A percentile compares a stretch with the other conserved stretches of the same genome.
Conservation (phyloP, 2,888 invertebrate genomes). For the Ctena decussata region DNA sequence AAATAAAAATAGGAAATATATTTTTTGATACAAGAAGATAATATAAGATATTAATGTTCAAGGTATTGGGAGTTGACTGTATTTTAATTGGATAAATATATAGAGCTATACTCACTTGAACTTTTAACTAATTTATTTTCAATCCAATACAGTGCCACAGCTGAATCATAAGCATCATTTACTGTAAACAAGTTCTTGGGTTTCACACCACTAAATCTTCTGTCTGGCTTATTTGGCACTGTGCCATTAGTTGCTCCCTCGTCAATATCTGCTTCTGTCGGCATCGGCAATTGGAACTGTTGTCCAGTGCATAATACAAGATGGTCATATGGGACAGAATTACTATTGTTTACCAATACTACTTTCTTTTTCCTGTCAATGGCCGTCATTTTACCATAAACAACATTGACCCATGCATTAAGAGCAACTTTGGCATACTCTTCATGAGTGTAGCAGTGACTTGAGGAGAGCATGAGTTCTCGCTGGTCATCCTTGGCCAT, state of each 20-base stretch:
- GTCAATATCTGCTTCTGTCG: slow-evolving; percentile 79
- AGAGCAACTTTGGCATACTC: slow-evolving; percentile 89
- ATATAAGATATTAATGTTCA: no score
- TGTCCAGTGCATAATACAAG: slow-evolving; percentile 85
- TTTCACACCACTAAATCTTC: slow-evolving; percentile 69
- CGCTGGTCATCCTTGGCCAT: slow-evolving; percentile 79
- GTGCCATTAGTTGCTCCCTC: slow-evolving; percentile 70
- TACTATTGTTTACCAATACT: slow-evolving; percentile 82
- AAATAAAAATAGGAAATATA: no score
- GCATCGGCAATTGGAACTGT: slow-evolving; percentile 85
- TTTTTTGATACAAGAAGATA: no score
- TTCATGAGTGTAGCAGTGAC: slow-evolving; percentile 82
- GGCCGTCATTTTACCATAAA: slow-evolving; percentile 87
- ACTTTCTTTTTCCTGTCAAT: slow-evolving; percentile 85
- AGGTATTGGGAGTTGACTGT: no score
- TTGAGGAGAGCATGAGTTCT: slow-evolving; percentile 78
- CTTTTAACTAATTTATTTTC: slow-evolving; percentile 79
- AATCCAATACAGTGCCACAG: slow-evolving; percentile 81
- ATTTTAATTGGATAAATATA: no score
- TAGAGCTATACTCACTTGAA: slow-evolving; percentile 75
- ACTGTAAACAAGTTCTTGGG: slow-evolving; percentile 84
- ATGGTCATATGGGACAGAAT: slow-evolving; percentile 86
- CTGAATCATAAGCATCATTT: slow-evolving; percentile 86
- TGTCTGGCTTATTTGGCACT: slow-evolving; percentile 75
- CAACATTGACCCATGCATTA: slow-evolving; percentile 90